These are phyloP conservation scores for Nothocercus julius DNA, from an alignment of 2,113 vertebrate genomes.

Conservation along the genomic window DNA sequence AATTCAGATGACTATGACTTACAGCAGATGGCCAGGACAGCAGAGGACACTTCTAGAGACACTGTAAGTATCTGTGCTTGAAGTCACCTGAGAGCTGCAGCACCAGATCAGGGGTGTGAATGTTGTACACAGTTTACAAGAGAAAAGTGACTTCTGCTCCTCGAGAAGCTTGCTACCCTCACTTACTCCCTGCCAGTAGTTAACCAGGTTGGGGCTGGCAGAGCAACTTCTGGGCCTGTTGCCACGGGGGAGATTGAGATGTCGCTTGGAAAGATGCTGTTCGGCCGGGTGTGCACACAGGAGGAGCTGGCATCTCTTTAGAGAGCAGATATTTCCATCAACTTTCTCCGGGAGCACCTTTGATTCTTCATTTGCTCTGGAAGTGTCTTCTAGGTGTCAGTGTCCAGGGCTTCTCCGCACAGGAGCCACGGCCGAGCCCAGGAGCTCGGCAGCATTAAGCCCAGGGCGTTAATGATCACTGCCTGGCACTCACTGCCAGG, in stretches of 20 bases:
- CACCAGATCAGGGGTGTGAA: neutral
- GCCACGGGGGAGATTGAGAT: constrained; percentile 61
- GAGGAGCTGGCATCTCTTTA: constrained; percentile 63
- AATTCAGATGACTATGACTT: neutral
- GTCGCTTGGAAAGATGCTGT: constrained; percentile 30
- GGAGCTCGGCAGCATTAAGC: neutral
- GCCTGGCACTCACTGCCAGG: neutral
- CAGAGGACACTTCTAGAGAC: neutral
- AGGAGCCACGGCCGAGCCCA: neutral
- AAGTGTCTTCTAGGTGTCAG: neutral
- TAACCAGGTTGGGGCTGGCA: constrained; percentile 21
- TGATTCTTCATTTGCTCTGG: constrained; percentile 56
- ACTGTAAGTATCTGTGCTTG: neutral
- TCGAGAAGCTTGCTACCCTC: neutral
- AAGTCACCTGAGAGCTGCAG: neutral
- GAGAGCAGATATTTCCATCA: constrained; percentile 46
- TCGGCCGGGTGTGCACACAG: constrained; percentile 65
- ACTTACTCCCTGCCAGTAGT: neutral
- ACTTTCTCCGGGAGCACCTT: constrained; percentile 46
- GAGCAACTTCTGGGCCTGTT: constrained; percentile 55
- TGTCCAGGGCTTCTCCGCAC: neutral
- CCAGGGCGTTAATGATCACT: neutral
- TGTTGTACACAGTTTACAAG: neutral
- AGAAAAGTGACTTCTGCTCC: neutral
- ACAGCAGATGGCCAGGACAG: neutral